Evolutionary conservation across 2,113 vertebrate genomes (phyloP), one percentile per base, ranked within the genome.

Genomic region (Caracal caracal): DNA sequence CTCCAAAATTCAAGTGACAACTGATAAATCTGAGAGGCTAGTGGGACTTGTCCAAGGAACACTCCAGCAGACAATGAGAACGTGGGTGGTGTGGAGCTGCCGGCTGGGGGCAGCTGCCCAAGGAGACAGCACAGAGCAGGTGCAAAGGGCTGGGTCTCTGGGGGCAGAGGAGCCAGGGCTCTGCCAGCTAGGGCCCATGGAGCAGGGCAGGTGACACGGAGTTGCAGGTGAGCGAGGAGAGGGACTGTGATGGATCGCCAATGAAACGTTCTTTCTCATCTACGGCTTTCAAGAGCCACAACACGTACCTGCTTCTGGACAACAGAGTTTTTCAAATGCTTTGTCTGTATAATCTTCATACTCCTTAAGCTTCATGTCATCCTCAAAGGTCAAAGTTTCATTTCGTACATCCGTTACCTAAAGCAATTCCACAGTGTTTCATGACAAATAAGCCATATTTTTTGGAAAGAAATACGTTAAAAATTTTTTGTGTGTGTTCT

Each of bases 351-450:
- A 10, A 81, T 92, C 96, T 82, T 96, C 97, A 78, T 20, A 66
- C 53, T 93, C 82, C 95, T 98, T 98, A 71, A 99, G 90, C 82
- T 98, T 98, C 92, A 98, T 94, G 73, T 98, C 97, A 43, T 98
- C 97, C 97, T 98, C 97, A 95, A 98, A 99, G 79, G 96, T 99
- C 97, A 99, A 97, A 5, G 99, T 99, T 95, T 98, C 96, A 93
- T 96, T 99, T 71, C 99, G 97, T 70, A 92, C 96, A 91, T 99
- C 98, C 53, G 66, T 30, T 88, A 98, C 98, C 98, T 99, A 97
- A 86, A 96, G 81, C 76, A 96, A 90, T 91, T 65, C 47, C 95
- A 94, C 59, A 6, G 1, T 61, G 30, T 90, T 98, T 97, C 92
- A 61, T 90, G 79, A 90, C 56, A 94, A 90, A 92, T 20, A 90